Evolutionary conservation across 2,113 vertebrate genomes (phyloP), one percentile per base, ranked within the genome.

Genomic region (Archilochus colubris): DNA sequence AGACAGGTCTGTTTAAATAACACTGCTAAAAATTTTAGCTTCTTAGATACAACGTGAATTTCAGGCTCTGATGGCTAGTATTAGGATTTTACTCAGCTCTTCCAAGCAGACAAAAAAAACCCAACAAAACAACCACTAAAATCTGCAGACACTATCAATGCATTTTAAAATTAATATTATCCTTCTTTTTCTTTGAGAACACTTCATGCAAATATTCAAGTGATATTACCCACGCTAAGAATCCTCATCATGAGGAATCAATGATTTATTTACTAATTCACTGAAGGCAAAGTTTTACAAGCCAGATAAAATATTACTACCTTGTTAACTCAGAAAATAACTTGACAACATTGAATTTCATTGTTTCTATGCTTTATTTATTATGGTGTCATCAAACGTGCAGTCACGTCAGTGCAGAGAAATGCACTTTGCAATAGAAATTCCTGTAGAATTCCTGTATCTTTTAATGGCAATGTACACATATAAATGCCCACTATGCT

Each of bases 211-310:
- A 92, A 87, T 68, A 91, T 96, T 95, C 86, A 95, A 96, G 91
- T 92, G 88, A 94, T 88, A 95, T 91, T 95, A 96, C 93, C 86
- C 91, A 64, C 3, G 25, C 43, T 94, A 91, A 94, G 94, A 91
- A 93, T 95, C 86, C 91, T 97, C 91, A 96, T 94, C 87, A 91
- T 14, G 27, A 94, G 76, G 68, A 93, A 82, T 78, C 58, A 96
- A 94, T 88, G 95, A 74, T 91, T 87, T 78, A 94, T 77, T 95
- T 95, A 95, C 80, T 95, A 97, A 96, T 96, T 91, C 84, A 93
- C 69, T 80, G 51, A 93, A 95, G 86, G 89, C 87, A 88, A 96
- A 95, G 94, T 95, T 96, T 96, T 95, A 96, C 69, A 93, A 95
- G 82, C 93, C 43, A 38, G 93, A 86, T 95, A 92, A 95, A 95